Base-by-base conservation (phyloP, 1,140 invertebrate species). In the Dinoponera quadriceps region DNA sequence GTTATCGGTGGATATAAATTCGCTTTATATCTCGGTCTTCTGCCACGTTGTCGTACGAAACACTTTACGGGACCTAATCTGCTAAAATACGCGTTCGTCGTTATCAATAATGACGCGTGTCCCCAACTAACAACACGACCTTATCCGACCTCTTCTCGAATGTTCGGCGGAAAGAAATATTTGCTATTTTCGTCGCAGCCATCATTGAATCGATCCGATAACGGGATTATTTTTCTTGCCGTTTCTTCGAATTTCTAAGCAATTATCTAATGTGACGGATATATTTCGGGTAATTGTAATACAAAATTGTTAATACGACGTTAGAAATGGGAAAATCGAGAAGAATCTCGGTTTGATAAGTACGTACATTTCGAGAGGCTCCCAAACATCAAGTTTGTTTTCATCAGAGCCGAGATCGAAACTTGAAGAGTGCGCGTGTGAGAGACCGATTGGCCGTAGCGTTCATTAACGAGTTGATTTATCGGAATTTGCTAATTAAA, bases 401-500 rank as follows among this genome's bases (percentile, higher is more conserved):
- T 44, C 38, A 44, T 44, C 11, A 44, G 38, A 44, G 38, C 38
- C 29, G 38, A 44, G 7, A 44, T 44, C 38, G 38, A 72, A 27
- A 72, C 20, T 55, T 38, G 33, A n/a, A 57, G 33, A 11, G 38
- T 9, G 4, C 1, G 38, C 33, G n/a, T 57, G 14, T 57, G 2
- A 57, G 57, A 73, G 33, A 73, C 3, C 16, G 29, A 73, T 57
- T 33, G 33, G 29, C 5, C 38, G 33, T n/a, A 22, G 20, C 25
- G 5, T 73, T 57, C 33, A 44, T 59, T 57, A 59, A 73, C 55
- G 29, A 73, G 22, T 9, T 55, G 54, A 55, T 55, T 55, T 55
- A 55, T 73, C 14, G 20, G 25, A 73, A 54, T 51, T 65, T 51
- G 59, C 14, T 49, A 75, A 75, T 29, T 75, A 75, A 22, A 44